Evolutionary conservation across 2,797 vertebrate species (phyloP), one percentile per base, ranked within the genome.

Genomic region (Nannoperca australis): DNA sequence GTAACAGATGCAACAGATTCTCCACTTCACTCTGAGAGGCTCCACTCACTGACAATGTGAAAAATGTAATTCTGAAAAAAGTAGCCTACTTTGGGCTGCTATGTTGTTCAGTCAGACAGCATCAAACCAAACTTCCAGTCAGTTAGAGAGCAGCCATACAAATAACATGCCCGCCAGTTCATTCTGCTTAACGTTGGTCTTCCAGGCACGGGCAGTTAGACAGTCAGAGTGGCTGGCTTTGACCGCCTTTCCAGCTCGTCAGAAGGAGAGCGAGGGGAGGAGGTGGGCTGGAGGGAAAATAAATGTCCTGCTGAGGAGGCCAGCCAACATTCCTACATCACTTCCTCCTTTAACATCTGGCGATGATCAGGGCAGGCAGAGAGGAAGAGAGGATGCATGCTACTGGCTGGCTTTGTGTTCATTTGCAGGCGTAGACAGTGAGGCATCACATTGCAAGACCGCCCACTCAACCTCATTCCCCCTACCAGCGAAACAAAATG

Each of bases 281-380:
- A 79, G 76, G 61, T 47, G 73, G 64, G 78, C 60, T 69, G 69
- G 78, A 86, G 90, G 78, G 74, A 85, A 86, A 90, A 91, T 86
- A 87, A 94, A 90, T 66, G 88, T 91, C 85, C 85, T 82, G 74
- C 88, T 87, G 81, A 49, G 85, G 81, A 67, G 91, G 82, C 89
- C 78, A 89, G 92, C 95, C 88, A 92, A 91, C 85, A 90, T 91
- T 90, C 83, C 85, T 91, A 85, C 91, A 88, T 95, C 79, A 86
- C 94, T 96, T 96, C 93, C 92, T 93, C 86, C 78, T 89, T 84
- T 72, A 83, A 86, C 94, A 94, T 95, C 95, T 96, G 95, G 93
- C 89, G 93, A 85, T 91, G 83, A 93, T 94, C 76, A 89, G 87
- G 72, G 88, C 74, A 72, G 70, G 79, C 85, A 76, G 38, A 78